These are phyloP conservation scores for Chrosomus eos DNA, from an alignment of 2,797 vertebrate species.

Conservation along the genomic window DNA sequence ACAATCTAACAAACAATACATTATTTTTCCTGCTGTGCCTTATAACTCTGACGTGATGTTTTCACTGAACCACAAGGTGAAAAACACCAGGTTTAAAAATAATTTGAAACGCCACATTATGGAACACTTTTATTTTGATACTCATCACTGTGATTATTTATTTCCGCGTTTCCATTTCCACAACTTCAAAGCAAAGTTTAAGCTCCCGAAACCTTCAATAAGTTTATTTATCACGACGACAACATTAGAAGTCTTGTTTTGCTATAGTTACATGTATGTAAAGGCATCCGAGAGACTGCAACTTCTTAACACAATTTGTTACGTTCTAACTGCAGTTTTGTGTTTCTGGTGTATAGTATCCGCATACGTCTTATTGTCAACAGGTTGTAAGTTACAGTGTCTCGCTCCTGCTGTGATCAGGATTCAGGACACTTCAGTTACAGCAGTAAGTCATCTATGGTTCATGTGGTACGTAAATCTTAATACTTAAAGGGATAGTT, in stretches of 20 bases:
- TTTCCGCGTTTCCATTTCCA: slow-evolving; percentile 8
- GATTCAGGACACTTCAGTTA: neutral
- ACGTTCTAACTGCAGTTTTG: neutral
- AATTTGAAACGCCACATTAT: neutral
- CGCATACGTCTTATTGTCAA: slow-evolving; percentile 33
- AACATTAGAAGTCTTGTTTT: neutral
- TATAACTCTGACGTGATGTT: neutral
- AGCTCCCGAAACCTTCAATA: neutral
- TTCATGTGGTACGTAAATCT: neutral
- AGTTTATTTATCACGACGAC: neutral
- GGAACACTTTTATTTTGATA: slow-evolving; percentile 16
- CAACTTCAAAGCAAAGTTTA: slow-evolving; percentile 15
- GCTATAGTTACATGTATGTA: neutral
- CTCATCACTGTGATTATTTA: neutral
- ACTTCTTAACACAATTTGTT: neutral
- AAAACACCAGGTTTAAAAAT: neutral
- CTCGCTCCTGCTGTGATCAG: neutral
- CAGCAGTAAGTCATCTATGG: neutral
- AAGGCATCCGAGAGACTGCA: neutral
- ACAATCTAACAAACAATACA: too few relatives aligned
- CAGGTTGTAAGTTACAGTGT: slow-evolving; percentile 7
- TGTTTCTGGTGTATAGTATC: neutral
- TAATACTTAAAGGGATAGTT: neutral
- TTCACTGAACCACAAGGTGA: neutral
- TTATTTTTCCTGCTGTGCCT: neutral